Evolutionary conservation across 1,140 invertebrate genomes (phyloP), one percentile per base, ranked within the genome.

Genomic region (Adoxophyes honmai): DNA sequence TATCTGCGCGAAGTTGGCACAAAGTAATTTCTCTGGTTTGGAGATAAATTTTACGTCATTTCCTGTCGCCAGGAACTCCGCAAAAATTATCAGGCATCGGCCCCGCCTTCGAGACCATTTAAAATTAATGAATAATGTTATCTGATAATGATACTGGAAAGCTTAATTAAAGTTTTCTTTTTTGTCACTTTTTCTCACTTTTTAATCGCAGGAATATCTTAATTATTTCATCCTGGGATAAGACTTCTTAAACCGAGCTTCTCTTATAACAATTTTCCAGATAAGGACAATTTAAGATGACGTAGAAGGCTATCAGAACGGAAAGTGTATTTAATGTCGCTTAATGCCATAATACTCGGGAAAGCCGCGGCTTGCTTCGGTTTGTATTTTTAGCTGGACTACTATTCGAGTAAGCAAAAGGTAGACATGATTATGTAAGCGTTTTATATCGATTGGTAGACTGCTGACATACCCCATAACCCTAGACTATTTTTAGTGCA

Each of bases 51-150:
- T 81, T 74, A 75, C 70, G 75, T 86, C 76, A 78, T 87, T 84
- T 82, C 79, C 80, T 78, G 73, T 72, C 74, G 60, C 68, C 70
- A 61, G 62, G 65, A 76, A 72, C 74, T 76, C 71, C 62, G 70
- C 63, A 72, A 77, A 85, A 83, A 86, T 86, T 81, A 82, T 86
- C 78, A 81, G 71, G 62, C 75, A 81, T 86, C 77, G 78, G 65
- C 70, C 65, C 39, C 52, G 67, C 68, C 77, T 85, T 76, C 68
- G 69, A 62, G 65, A 73, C 73, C 71, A 78, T 85, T 86, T 81
- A 85, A 87, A 86, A 86, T 88, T 88, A 86, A 85, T 88, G 85
- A 88, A 88, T 85, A 86, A 81, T 88, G 80, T 86, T 86, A 85
- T 88, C 85, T 78, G 77, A 86, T 88, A 88, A 88, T 78, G 83